These are phyloP conservation scores for Nudaria mundana DNA, from an alignment of 2,888 invertebrate species.

Conservation along the genomic window DNA sequence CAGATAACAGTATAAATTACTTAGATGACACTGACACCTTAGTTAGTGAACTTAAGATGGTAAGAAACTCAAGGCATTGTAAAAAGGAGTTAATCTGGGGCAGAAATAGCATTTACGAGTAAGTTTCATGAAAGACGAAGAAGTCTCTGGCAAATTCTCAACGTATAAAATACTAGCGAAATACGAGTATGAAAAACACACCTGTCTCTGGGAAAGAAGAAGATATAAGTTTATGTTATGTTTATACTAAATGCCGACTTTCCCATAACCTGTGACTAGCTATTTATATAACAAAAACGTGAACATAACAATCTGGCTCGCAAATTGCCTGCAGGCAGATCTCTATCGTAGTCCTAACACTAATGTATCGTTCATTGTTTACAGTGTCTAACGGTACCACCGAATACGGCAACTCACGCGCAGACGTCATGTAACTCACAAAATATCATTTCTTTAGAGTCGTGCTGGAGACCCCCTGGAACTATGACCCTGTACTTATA, in stretches of 20 bases:
- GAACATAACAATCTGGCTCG: constrained; percentile 16
- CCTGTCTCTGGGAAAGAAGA: no score
- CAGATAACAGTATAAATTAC: no score
- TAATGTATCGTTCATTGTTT: constrained; percentile 33
- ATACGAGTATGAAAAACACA: no score
- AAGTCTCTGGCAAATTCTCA: no score
- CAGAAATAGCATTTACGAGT: no score
- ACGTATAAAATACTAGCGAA: no score
- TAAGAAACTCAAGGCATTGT: no score
- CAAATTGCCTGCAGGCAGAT: constrained; percentile 29
- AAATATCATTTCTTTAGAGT: constrained; percentile 3
- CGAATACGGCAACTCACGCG: constrained; percentile 21
- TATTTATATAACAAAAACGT: background rate
- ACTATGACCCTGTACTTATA: background rate
- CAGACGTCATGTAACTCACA: constrained; percentile 7
- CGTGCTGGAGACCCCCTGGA: background rate
- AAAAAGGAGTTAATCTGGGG: no score
- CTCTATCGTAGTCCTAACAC: constrained; percentile 18
- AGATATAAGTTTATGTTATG: background rate
- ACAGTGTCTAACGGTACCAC: constrained; percentile 29
- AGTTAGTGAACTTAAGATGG: no score
- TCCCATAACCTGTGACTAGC: background rate
- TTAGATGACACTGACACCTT: no score
- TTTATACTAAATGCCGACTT: background rate
- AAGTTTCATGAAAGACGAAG: no score